phyloP scores from a whole-genome alignment of 2,113 vertebrate genomes.

The Otis tarda region DNA sequence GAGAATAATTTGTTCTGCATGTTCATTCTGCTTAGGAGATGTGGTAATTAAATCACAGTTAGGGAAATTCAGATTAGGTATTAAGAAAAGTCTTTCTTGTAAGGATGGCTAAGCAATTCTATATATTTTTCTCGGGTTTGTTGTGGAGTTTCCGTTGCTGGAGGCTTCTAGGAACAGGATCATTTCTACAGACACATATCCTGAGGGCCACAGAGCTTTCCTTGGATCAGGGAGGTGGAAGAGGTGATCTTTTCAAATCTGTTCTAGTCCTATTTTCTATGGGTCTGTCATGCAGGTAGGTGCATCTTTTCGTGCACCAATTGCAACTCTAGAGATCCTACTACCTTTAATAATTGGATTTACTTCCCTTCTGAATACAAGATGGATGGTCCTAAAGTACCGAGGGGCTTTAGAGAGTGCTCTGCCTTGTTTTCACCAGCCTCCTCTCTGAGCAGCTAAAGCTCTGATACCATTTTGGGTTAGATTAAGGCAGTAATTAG shows the following conservation, averaged over 20 bases:
- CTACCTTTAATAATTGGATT: not conserved
- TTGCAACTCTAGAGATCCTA: not conserved
- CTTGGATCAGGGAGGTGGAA: not conserved
- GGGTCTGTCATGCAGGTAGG: not conserved
- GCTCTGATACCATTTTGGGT: not conserved
- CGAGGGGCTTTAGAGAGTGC: not conserved
- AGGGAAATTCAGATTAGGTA: conserved; percentile 7
- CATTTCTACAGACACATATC: not conserved
- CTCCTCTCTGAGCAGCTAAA: not conserved
- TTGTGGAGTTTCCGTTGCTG: not conserved
- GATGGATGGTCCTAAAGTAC: not conserved
- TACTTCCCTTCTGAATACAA: not conserved
- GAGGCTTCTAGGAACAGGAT: not conserved
- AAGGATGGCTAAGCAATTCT: not conserved
- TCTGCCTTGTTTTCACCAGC: not conserved
- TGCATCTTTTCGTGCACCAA: accelerated
- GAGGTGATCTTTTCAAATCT: not conserved
- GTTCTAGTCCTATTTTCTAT: not conserved
- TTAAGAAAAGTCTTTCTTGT: not conserved
- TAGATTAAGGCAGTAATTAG: not conserved
- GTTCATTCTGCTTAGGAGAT: not conserved
- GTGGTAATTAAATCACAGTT: conserved; percentile 25
- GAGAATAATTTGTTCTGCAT: conserved; percentile 16
- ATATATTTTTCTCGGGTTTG: not conserved
- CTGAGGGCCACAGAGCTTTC: not conserved